Conservation (phyloP, 1,140 invertebrate species). For the Oryctes rhinoceros region DNA sequence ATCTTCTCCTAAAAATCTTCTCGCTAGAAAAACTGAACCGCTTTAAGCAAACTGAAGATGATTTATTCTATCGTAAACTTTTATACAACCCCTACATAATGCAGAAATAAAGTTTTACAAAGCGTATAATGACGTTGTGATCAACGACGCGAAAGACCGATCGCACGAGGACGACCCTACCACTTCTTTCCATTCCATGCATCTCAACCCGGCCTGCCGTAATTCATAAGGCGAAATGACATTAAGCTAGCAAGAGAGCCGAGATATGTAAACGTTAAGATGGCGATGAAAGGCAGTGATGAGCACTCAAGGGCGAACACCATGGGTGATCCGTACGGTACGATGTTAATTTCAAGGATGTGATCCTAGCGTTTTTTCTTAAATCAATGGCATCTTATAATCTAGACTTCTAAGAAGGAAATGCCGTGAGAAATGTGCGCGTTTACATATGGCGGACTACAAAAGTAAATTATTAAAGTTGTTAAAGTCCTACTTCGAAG, state of each 20-base stretch:
- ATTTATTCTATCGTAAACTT: constrained; percentile 33
- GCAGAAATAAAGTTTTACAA: constrained; percentile 37
- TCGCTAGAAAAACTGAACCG: background rate
- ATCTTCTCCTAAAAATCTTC: background rate
- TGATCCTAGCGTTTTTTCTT: too few species aligned
- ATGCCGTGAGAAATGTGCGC: too few species aligned
- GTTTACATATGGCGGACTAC: too few species aligned
- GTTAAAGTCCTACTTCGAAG: too few species aligned
- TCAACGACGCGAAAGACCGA: constrained; percentile 30
- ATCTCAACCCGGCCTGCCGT: background rate
- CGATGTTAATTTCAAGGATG: too few species aligned
- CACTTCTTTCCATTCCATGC: background rate
- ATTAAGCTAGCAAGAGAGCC: background rate
- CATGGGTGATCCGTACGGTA: constrained; percentile 12
- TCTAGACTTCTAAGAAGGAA: too few species aligned
- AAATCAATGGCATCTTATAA: background rate
- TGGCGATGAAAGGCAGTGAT: constrained; percentile 27
- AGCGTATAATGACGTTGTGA: constrained; percentile 26
- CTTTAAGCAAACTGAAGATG: constrained; percentile 28
- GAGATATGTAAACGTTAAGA: constrained; percentile 33
- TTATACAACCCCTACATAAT: constrained; percentile 18
- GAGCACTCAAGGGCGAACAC: background rate
- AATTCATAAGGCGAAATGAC: constrained; percentile 25
- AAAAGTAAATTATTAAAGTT: too few species aligned
- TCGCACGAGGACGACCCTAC: background rate